Evolutionary conservation across 1,140 invertebrate genomes (phyloP), one percentile per base, ranked within the genome.

Genomic region (Zaprionus vittiger): DNA sequence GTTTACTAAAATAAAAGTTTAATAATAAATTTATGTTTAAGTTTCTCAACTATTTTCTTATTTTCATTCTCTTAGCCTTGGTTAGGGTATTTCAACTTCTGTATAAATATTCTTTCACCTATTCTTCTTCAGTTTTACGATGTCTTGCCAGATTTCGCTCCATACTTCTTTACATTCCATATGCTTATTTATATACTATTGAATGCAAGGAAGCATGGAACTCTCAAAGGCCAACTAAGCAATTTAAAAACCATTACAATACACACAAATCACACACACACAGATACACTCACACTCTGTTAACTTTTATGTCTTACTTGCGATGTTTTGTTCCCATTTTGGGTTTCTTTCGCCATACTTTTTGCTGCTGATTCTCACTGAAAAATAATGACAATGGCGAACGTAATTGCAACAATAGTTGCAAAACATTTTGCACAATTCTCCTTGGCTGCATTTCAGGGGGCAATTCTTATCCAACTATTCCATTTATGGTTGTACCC

Each of bases 121-220:
- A 0, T 55, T 38, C 37, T 47, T 26, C 28, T 34, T 34, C 15
- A 5, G 17, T 55, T 41, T 31, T 38, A 62, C 41, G 91, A 61
- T 81, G 91, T 72, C 69, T 77, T 62, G 90, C 91, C 91, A 85
- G 61, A 81, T 91, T 72, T 84, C 80, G 91, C 91, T 92, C 91
- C 91, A 92, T 92, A 92, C 91, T 92, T 92, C 91, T 92, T 92
- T 92, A 92, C 91, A 92, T 92, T 92, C 91, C 91, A 92, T 92
- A 92, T 92, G 91, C 65, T 92, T 77, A 73, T 80, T 66, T 81
- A 78, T 79, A 73, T 91, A 92, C 91, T 92, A 92, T 92, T 92
- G 91, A 92, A 92, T 92, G 91, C 91, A 92, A 92, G 91, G 91
- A 92, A 92, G 91, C 91, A 92, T 92, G 91, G 91, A 92, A 92